Percentiles rank a stretch among this genome's conserved stretches.
These are phyloP conservation scores for Sylvilagus floridanus DNA, from an alignment of 2,797 vertebrate genomes.

Conservation along the genomic window DNA sequence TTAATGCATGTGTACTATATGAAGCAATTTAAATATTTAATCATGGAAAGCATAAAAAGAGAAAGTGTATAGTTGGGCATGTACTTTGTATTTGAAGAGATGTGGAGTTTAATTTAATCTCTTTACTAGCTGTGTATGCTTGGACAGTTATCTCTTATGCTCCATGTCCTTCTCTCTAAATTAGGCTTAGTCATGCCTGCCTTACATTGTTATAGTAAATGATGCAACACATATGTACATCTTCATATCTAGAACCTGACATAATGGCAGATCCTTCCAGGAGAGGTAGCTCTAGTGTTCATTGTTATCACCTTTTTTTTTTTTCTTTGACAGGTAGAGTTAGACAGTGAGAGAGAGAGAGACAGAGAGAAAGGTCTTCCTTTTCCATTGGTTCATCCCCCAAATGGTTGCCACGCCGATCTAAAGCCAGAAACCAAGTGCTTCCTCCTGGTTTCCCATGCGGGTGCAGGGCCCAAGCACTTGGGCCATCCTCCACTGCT, in stretches of 20 bases:
- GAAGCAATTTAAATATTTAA: neutral
- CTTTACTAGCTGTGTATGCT: neutral
- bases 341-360: too few species aligned
- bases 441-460: too few species aligned
- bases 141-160: neutral
- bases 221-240: neutral
- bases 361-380: too few species aligned
- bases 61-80: neutral
- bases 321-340: too few species aligned
- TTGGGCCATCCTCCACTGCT: too few species aligned
- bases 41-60: neutral
- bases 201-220: neutral
- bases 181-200: neutral
- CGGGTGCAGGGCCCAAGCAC: too few species aligned
- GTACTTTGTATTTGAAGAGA: slow-evolving; percentile 8
- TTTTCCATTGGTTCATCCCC: too few species aligned
- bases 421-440: too few species aligned
- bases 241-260: neutral
- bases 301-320: neutral
- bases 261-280: neutral
- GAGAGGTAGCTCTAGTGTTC: slow-evolving; percentile 40
- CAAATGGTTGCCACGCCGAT: too few species aligned
- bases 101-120: neutral
- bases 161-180: slow-evolving; percentile 3
- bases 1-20: neutral